Base-by-base conservation (phyloP, 2,888 invertebrate genomes). In the Hirtodrosophila cameraria region DNA sequence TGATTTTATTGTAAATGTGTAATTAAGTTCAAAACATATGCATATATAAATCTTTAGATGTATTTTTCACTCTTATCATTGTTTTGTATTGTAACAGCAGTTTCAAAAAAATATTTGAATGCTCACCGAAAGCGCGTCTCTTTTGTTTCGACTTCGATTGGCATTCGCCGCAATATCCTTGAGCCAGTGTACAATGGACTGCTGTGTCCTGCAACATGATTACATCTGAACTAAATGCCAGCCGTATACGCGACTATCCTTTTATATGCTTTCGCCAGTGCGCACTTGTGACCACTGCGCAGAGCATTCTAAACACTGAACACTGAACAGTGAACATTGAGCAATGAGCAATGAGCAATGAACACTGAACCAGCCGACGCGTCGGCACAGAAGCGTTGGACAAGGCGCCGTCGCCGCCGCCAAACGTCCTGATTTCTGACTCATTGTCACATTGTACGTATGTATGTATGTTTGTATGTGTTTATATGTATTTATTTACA, bases 371-470 rank as follows among this genome's bases (percentile, higher is more conserved):
- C 58, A 59, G 68, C 62, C 61, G 63, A 52, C 63, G 74, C 61
- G 63, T 54, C 63, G 74, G 38, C 70, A 53, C 55, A 62, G 52
- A 54, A 65, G 69, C 86, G 85, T 60, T 83, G 79, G 74, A 78
- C 88, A 88, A 88, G 66, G 86, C 78, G 80, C 78, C 76, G 82
- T 68, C 78, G 80, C 79, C 77, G 75, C 77, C 86, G 88, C 89
- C 88, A 88, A 87, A 75, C 75, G 83, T 81, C 84, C 88, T 85
- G 87, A 75, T 80, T 81, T 75, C 88, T 89, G 84, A 78, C 83
- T 84, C 76, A 73, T 70, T 66, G 55, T 38, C 35, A 63, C 55
- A 42, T n/a, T n/a, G n/a, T 31, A 20, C 41, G 46, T 42, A 60
- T 38, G 33, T 45, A 41, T 33, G n/a, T n/a, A 30, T 49, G 5